These are phyloP conservation scores for Limnodromus scolopaceus DNA, from an alignment of 2,797 vertebrate genomes.

Conservation along the genomic window DNA sequence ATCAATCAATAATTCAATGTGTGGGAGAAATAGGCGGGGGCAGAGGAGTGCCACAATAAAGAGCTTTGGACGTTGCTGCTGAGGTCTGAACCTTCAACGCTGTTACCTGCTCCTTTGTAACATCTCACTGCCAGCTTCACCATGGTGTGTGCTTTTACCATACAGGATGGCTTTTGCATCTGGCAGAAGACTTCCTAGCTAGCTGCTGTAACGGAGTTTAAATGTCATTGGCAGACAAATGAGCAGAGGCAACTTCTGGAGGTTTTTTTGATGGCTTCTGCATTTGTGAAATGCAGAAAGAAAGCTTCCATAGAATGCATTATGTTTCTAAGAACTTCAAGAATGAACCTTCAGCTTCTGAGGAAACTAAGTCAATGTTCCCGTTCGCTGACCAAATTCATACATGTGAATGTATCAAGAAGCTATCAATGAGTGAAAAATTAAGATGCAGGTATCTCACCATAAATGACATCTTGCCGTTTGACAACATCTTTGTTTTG, in stretches of 20 bases:
- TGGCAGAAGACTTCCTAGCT: background rate
- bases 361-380: background rate
- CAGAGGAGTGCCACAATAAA: background rate
- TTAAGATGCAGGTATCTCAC: conserved; percentile 71
- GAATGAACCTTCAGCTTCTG: background rate
- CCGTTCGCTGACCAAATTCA: background rate
- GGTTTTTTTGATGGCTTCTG: background rate
- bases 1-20: background rate
- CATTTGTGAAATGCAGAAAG: background rate
- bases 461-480: conserved; percentile 95
- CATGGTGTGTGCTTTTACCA: rapidly evolving
- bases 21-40: rapidly evolving
- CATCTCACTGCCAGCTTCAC: background rate
- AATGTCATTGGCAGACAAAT: background rate
- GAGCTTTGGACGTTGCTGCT: background rate
- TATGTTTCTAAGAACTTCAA: background rate
- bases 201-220: background rate
- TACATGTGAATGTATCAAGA: background rate
- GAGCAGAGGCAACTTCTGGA: background rate
- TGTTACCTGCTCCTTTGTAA: background rate
- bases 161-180: background rate
- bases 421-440: background rate
- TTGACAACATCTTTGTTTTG: conserved; percentile 92
- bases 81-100: background rate
- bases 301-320: background rate